Base-by-base conservation (phyloP, 2,113 vertebrate genomes). In the Phrynosoma blainvillii region DNA sequence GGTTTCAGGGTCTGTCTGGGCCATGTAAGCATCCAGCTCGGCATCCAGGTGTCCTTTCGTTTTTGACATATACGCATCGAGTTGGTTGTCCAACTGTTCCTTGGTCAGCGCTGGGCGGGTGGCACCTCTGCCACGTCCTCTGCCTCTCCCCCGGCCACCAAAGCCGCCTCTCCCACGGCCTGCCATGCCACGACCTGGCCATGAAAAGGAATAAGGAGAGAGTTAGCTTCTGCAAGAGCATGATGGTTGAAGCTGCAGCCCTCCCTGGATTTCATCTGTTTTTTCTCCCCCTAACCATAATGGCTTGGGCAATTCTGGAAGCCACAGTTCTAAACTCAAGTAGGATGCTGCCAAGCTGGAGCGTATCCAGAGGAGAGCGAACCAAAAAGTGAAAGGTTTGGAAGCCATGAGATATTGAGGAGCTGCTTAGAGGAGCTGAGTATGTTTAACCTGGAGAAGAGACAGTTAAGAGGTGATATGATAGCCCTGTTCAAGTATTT, bases 51-150 rank as follows among this genome's bases (percentile, higher is more conserved):
- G 98, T 84, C 99, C 99, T 94, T 99, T 99, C 4, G 98, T 99
- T 93, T 99, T 99, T 1, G 98, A 99, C 99, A 99, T 99, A 96
- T 99, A 99, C 0, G 98, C 98, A 2, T 99, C 99, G 79, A 99
- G 93, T 79, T 99, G 99, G 97, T 98, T 99, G 96, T 99, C 99
- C 90, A 99, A 97, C 94, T 99, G 98, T 89, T 99, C 99, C 25
- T 99, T 97, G 90, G 98, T 99, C 66, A 99, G 94, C 0, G 90
- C 88, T 0, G 98, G 97, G 0, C 98, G 97, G 0, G 97, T 86
- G 0, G 96, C 90, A 16, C 98, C 98, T 95, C 98, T 93, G 32
- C 98, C 99, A 13, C 98, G 94, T 12, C 97, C 97, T 18, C 98
- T 80, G 1, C 98, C 98, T 36, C 98, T 96, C 0, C 98, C 98